These are phyloP conservation scores for Tetragonula clypearis DNA, from an alignment of 1,140 invertebrate genomes.

Conservation along the genomic window DNA sequence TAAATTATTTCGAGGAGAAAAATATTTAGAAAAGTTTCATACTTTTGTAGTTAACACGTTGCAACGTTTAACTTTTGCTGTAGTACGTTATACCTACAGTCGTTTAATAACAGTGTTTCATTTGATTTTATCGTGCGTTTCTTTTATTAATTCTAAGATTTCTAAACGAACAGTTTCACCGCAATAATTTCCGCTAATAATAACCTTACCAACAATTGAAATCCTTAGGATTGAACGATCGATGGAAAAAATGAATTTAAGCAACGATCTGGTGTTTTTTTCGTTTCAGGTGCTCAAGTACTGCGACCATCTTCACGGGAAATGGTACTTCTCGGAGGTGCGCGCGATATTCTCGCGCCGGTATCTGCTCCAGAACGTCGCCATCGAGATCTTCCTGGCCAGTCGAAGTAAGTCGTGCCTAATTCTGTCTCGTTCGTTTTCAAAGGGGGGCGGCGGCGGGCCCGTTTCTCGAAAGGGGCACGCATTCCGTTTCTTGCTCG, in stretches of 20 bases:
- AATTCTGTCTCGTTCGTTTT: constrained; percentile 42
- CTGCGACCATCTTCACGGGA: constrained; percentile 98
- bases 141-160: no score
- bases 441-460: constrained; percentile 20
- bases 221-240: background rate
- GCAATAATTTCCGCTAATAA: background rate
- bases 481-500: constrained; percentile 73
- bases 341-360: constrained; percentile 98
- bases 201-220: background rate
- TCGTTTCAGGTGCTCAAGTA: constrained; percentile 94
- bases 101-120: no score
- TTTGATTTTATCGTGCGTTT: no score
- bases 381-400: constrained; percentile 99
- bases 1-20: background rate
- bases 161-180: background rate
- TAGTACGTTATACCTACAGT: no score
- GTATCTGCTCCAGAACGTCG: constrained; percentile 98
- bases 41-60: background rate
- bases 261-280: background rate
- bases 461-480: constrained; percentile 13
- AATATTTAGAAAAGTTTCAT: background rate
- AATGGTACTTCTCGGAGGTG: constrained; percentile 99
- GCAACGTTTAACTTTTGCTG: no score
- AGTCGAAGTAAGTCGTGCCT: constrained; percentile 93
- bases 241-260: background rate